Evolutionary conservation across 1,140 invertebrate species (phyloP), one percentile per base, ranked within the genome.

Genomic region (Sycophila sp.): DNA sequence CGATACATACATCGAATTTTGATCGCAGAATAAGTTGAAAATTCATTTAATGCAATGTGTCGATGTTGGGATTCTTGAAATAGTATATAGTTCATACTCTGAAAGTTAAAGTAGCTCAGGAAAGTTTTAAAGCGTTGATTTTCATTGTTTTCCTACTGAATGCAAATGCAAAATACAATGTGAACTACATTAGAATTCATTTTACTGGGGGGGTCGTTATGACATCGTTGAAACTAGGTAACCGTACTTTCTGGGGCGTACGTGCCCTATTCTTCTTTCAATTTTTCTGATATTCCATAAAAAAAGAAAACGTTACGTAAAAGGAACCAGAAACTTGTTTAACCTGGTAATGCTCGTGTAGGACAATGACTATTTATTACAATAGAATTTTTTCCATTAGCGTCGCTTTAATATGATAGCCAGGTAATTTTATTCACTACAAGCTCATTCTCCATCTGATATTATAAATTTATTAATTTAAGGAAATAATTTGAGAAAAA

Each of bases 81-180:
- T 17, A 38, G 30, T 17, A n/a, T 56, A 19, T 32, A 13, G 30
- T 22, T 56, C 2, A 6, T 49, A 5, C 2, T 56, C 11, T 36
- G 13, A n/a, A 56, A 51, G 49, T 13, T 10, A 63, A 63, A 62
- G 42, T 34, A 15, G 30, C 7, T 17, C 45, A 24, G 19, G 42
- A 34, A 65, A 65, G 24, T 65, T 55, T 65, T 32, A 42, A 65
- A 65, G 30, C 19, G 55, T 55, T 55, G 49, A 40, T 55, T 55
- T 40, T 28, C 49, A 65, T 28, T 55, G n/a, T 55, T 65, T 65
- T 36, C 19, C 7, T 34, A 26, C 45, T 40, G 10, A 36, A 63
- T n/a, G 55, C 4, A 40, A 60, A 19, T 19, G 28, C 22, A 65
- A 55, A 38, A 26, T 5, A 55, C 19, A 17, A 65, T 19, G 22